These are phyloP conservation scores for Eumaeus atala DNA, from an alignment of 1,140 invertebrate genomes.

Conservation along the genomic window DNA sequence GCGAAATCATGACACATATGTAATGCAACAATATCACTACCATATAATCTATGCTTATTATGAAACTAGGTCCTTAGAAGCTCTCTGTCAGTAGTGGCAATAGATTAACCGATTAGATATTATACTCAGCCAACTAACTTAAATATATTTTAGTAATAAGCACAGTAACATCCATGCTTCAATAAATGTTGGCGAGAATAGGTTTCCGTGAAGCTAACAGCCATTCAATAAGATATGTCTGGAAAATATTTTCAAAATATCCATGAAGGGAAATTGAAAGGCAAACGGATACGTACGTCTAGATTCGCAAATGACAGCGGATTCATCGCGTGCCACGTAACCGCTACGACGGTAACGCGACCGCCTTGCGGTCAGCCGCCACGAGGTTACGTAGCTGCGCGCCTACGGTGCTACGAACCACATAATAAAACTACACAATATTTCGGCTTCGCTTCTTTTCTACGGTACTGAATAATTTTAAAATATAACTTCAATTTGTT, in stretches of 20 bases:
- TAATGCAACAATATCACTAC: too few relatives aligned
- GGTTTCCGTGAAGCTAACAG: background rate
- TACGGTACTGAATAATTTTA: background rate
- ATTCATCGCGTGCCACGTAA: background rate
- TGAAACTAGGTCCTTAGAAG: too few relatives aligned
- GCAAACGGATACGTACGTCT: conserved; percentile 3
- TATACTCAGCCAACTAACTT: too few relatives aligned
- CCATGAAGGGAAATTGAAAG: conserved; percentile 8
- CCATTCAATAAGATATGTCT: conserved; percentile 2
- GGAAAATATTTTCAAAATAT: conserved; percentile 7
- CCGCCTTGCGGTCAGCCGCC: conserved; percentile 7
- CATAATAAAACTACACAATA: background rate
- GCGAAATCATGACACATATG: too few relatives aligned
- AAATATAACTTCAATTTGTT: too few relatives aligned
- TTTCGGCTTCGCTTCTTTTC: background rate
- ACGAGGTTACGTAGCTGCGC: conserved; percentile 6
- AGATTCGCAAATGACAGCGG: conserved; percentile 2
- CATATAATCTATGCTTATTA: too few relatives aligned
- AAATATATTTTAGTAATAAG: background rate
- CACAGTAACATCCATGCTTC: background rate
- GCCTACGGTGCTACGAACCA: conserved; percentile 5
- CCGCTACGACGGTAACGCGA: conserved; percentile 1
- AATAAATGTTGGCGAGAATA: background rate
- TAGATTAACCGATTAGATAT: too few relatives aligned
- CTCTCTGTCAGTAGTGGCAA: too few relatives aligned